Evolutionary conservation across 2,888 invertebrate species (phyloP), one percentile per base, ranked within the genome.

Genomic region (Athalia circularis): DNA sequence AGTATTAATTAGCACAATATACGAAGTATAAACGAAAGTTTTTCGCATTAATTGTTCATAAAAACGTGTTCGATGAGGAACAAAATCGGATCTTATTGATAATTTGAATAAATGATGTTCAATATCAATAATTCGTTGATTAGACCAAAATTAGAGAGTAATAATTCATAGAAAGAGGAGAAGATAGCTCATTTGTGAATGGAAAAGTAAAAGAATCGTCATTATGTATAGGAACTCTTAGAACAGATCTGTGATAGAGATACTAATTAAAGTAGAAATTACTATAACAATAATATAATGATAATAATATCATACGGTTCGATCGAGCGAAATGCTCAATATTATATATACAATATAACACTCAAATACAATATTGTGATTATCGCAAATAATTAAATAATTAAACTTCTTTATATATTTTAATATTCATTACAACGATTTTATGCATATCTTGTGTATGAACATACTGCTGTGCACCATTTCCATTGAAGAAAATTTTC

Each of bases 171-270:
- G 9, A 7, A 4, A 48, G n/a, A 15, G 47, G 9, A 5, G 7
- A 65, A 47, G 64, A 45, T 43, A 11, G 50, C 8, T 47, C 2
- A 8, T 13, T 6, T 4, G 7, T 15, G 9, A 11, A 54, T 54
- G 6, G 0, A n/a, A n/a, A 7, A 54, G 4, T 54, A 59, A 15
- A 59, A n/a, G 59, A 47, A 48, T 45, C n/a, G 45, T 59, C 29
- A 29, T 29, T 29, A 29, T 29, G 29, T 29, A 29, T 48, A 61
- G 45, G 62, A 79, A 65, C 11, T 77, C 79, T 48, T 77, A 79
- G 79, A 80, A 74, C 54, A 79, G 62, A 79, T 82, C 83, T 83
- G 83, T 83, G 83, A 83, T 83, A 83, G 82, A 29, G 29, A 29
- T 1, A 80, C 29, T 77, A 50, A 54, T 59, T 72, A 67, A 59